Evolutionary conservation across 2,888 invertebrate genomes (phyloP).

Genomic region (Galerucella calmariensis): DNA sequence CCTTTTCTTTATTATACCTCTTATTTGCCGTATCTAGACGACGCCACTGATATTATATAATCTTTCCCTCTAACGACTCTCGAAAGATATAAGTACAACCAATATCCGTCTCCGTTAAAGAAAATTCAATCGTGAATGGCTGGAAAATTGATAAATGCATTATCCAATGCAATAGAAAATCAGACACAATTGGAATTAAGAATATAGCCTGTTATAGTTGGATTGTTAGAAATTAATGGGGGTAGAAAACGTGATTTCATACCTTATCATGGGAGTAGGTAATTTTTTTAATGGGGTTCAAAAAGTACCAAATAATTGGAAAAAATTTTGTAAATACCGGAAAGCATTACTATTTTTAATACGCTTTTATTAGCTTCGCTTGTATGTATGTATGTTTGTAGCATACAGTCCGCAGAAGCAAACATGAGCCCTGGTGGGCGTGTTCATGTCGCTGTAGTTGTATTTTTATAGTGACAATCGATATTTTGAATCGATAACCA

Average conservation of each 20-base stretch:
- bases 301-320: neutral
- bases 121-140: neutral
- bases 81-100: neutral
- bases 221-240: neutral
- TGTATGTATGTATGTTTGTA: no score
- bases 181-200: slow-evolving; percentile 6
- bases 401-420: no score
- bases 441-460: no score
- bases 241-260: neutral
- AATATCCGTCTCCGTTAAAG: neutral
- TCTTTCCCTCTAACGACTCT: neutral
- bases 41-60: neutral
- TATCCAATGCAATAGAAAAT: slow-evolving; percentile 2
- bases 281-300: neutral
- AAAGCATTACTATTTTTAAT: no score
- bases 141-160: slow-evolving; percentile 7
- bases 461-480: no score
- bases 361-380: no score
- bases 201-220: neutral
- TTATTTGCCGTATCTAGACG: no score
- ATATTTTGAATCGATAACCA: no score
- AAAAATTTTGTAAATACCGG: no score
- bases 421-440: no score
- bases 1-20: no score
- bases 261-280: neutral